A percentile compares a stretch with the other conserved stretches of the same genome.
These are phyloP conservation scores for Falco peregrinus DNA, from an alignment of 2,797 vertebrate genomes.

Conservation along the genomic window DNA sequence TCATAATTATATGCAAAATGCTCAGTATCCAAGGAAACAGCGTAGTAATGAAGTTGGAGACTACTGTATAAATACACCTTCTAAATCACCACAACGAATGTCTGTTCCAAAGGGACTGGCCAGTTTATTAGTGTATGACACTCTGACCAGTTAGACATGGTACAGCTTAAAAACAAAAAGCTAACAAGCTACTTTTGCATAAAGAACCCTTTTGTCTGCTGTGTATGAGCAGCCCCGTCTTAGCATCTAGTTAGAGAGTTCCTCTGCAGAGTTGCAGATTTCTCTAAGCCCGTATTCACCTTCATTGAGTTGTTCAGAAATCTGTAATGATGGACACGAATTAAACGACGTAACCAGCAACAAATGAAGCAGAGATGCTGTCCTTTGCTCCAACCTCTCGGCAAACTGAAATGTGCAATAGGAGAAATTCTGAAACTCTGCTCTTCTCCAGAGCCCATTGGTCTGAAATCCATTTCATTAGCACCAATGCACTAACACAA, in stretches of 20 bases:
- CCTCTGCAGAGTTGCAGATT: not conserved
- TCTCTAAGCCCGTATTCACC: conserved; percentile 16
- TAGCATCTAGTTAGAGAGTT: conserved; percentile 17
- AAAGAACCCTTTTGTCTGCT: conserved; percentile 3
- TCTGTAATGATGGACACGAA: not conserved
- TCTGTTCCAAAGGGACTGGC: not conserved
- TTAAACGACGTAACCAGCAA: conserved; percentile 22
- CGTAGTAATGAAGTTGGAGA: conserved; percentile 39
- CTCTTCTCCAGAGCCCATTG: accelerated
- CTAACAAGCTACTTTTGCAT: conserved; percentile 57
- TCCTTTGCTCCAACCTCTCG: not conserved
- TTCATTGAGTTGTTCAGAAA: not conserved
- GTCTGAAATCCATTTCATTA: not conserved
- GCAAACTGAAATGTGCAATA: not conserved
- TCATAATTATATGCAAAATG: conserved; percentile 40
- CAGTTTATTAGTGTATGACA: conserved; percentile 47
- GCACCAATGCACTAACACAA: not conserved
- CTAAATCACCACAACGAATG: conserved; percentile 38
- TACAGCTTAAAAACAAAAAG: conserved; percentile 50
- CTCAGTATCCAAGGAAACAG: conserved; percentile 65
- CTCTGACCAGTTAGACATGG: not conserved
- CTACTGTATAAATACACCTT: conserved; percentile 55
- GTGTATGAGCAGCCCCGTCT: not conserved
- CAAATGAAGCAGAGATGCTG: conserved; percentile 45
- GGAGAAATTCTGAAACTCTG: not conserved